A percentile compares a stretch with the other conserved stretches of the same genome.
These are phyloP conservation scores for Zoanthus gigantus DNA, from an alignment of 92 coral and sea anemone species.

Conservation along the genomic window DNA sequence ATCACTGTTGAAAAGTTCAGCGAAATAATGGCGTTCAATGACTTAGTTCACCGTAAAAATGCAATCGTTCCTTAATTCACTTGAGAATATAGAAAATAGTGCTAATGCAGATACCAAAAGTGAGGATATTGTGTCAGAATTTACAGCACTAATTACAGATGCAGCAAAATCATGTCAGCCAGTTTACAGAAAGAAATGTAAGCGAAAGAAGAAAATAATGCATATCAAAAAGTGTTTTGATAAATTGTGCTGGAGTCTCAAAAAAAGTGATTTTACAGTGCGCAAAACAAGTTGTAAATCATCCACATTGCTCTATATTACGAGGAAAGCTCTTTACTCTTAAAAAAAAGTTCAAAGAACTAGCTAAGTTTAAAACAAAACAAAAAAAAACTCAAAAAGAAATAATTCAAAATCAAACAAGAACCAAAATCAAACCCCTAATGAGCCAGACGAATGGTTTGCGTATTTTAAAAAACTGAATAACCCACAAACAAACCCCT, in stretches of 20 bases:
- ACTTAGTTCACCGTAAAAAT: not conserved
- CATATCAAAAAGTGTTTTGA: no score
- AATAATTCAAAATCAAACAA: not conserved
- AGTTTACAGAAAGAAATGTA: not conserved
- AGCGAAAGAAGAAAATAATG: not conserved
- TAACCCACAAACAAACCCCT: not conserved
- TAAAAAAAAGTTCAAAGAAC: slow-evolving; percentile 1
- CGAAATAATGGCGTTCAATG: not conserved
- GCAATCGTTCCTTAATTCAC: not conserved
- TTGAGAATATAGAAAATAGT: not conserved
- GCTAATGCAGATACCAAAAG: not conserved
- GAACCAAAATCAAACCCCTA: not conserved
- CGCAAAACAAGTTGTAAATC: not conserved
- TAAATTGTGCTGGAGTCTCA: no score
- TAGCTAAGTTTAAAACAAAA: not conserved
- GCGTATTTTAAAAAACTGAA: slow-evolving; percentile 4
- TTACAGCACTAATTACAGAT: slow-evolving; percentile 14
- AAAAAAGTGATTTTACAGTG: no score
- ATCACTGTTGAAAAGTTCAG: not conserved
- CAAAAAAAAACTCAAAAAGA: not conserved
- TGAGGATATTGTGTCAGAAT: not conserved
- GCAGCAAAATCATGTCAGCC: slow-evolving; percentile 9
- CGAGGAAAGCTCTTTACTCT: slow-evolving; percentile 13
- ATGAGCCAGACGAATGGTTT: not conserved
- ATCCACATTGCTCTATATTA: slow-evolving; percentile 17